Percentiles rank a stretch among this genome's conserved stretches.
Evolutionary conservation across 2,113 vertebrate species (phyloP).

Genomic region (Gnathochromis pfefferi): DNA sequence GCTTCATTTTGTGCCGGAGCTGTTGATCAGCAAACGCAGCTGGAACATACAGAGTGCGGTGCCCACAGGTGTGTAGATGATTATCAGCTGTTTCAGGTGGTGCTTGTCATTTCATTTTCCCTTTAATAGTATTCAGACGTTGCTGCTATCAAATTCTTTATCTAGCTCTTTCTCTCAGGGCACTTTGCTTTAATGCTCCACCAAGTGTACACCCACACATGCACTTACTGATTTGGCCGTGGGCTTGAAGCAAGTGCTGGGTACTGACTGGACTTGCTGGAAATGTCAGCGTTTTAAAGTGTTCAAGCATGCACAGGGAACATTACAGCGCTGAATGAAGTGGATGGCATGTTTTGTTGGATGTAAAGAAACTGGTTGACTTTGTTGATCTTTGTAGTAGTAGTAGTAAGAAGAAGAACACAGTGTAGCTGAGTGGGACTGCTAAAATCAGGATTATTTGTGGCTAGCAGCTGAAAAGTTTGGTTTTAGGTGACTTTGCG

Average conservation of each 20-base stretch:
- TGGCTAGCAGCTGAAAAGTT: not conserved
- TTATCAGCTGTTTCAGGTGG: not conserved
- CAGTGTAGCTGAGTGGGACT: not conserved
- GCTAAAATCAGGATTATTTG: not conserved
- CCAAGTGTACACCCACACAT: not conserved
- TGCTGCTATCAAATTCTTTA: conserved; percentile 12
- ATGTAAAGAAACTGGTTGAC: not conserved
- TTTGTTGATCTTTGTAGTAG: not conserved
- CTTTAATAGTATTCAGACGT: not conserved
- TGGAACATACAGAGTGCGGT: not conserved
- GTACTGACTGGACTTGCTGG: conserved; percentile 15
- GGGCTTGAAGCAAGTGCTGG: not conserved
- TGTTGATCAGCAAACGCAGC: not conserved
- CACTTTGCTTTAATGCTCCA: not conserved
- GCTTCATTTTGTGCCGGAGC: not conserved
- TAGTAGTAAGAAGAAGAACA: not conserved
- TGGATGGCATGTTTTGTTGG: not conserved
- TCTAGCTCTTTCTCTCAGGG: not conserved
- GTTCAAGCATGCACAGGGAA: not conserved
- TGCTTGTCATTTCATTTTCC: not conserved
- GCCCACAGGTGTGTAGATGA: not conserved
- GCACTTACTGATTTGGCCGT: not conserved
- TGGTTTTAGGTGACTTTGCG: not conserved
- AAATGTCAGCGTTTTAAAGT: conserved; percentile 10
- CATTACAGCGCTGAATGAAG: not conserved